A percentile compares a stretch with the other conserved stretches of the same genome.
These are phyloP conservation scores for Protophormia terraenovae DNA, from an alignment of 2,888 invertebrate genomes.

Conservation along the genomic window DNA sequence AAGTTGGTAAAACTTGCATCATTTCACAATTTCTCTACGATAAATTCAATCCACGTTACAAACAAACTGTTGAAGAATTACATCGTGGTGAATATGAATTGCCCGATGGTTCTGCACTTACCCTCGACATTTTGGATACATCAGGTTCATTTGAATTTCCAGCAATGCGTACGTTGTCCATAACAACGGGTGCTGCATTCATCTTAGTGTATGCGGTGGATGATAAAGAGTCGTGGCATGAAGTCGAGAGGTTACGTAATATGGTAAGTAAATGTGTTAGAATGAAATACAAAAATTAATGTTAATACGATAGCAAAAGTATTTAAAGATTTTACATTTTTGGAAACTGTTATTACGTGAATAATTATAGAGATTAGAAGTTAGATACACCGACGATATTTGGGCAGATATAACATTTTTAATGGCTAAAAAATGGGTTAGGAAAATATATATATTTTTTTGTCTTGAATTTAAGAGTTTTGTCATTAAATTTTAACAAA, in stretches of 20 bases:
- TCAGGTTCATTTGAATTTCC: constrained; percentile 87
- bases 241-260: constrained; percentile 82
- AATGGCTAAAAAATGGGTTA: no score
- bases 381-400: no score
- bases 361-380: no score
- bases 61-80: constrained; percentile 85
- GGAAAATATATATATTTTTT: no score
- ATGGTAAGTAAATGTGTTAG: constrained; percentile 79
- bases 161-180: constrained; percentile 88
- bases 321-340: no score
- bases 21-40: constrained; percentile 84
- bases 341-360: no score
- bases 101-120: constrained; percentile 82
- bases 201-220: constrained; percentile 87
- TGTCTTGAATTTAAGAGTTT: no score
- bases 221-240: constrained; percentile 84
- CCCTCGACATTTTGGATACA: constrained; percentile 88
- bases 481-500: no score
- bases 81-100: constrained; percentile 82
- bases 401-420: no score
- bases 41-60: constrained; percentile 83
- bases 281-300: no score
- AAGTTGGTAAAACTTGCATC: constrained; percentile 85
- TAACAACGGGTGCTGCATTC: constrained; percentile 88
- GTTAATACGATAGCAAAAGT: no score